Evolutionary conservation across 2,797 vertebrate genomes (phyloP).

Genomic region (Cyprinodon diabolis): DNA sequence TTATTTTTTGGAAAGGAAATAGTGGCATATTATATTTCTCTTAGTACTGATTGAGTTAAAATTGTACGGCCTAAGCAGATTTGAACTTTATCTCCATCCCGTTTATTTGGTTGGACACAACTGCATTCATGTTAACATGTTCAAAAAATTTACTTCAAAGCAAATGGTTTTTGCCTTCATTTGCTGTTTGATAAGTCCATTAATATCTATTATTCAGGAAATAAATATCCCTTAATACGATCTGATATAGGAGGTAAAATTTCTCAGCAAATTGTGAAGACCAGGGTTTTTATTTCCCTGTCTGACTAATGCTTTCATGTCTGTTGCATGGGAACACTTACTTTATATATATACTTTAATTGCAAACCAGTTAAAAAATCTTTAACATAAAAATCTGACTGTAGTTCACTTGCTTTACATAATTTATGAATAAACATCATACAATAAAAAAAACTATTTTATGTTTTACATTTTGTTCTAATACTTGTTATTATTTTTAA

Average conservation of each 20-base stretch:
- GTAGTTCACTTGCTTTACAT: not conserved
- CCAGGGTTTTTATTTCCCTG: not conserved
- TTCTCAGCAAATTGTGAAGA: too few relatives aligned
- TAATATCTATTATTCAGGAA: too few relatives aligned
- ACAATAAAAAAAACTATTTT: too few relatives aligned
- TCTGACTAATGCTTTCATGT: not conserved
- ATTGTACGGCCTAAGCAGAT: not conserved
- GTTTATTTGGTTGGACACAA: not conserved
- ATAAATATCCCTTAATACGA: too few relatives aligned
- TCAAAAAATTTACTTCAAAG: not conserved
- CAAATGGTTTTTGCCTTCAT: not conserved
- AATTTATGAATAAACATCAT: not conserved
- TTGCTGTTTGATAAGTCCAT: not conserved
- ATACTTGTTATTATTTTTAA: not conserved
- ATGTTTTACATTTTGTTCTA: not conserved
- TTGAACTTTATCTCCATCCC: not conserved
- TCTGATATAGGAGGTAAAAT: too few relatives aligned
- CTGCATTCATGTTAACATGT: not conserved
- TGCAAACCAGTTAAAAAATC: not conserved
- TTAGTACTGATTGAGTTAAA: too few relatives aligned
- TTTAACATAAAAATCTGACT: not conserved
- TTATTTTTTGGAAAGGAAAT: too few relatives aligned
- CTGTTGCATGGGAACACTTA: not conserved
- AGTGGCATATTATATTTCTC: too few relatives aligned
- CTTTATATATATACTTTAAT: not conserved